Base-by-base conservation (phyloP, 2,113 vertebrate genomes). In the Notechis scutatus region DNA sequence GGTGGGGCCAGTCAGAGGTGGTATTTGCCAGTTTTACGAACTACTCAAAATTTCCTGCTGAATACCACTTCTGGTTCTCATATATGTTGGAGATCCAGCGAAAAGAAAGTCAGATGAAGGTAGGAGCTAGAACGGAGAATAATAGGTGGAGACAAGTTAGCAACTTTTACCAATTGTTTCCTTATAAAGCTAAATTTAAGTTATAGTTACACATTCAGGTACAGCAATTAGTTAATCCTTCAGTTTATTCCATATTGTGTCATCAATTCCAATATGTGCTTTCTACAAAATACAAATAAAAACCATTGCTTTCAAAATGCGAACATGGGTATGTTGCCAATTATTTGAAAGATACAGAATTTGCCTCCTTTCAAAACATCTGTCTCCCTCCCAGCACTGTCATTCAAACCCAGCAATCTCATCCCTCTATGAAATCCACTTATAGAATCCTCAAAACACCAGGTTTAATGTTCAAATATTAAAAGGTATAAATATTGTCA, bases 401-500 rank as follows among this genome's bases (percentile, higher is more conserved):
- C 87, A 92, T 81, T 92, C 61, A 92, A 89, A 89, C 9, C 21
- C 87, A 14, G 24, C 55, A 39, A 56, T 89, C 89, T 81, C 14
- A 89, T 92, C 92, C 87, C 87, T 85, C 50, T 81, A 89, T 45
- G 88, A 81, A 81, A 85, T 92, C 87, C 23, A 61, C 59, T 42
- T 89, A 89, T 81, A 56, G 61, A 85, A 89, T 92, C 89, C 50
- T 52, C 18, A 81, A 88, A 88, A 92, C 81, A 89, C 61, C 24
- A 47, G 81, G 21, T 26, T 89, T 92, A 89, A 89, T 57, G 92
- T 81, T 92, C 89, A 92, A 89, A 89, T 89, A 92, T 89, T 57
- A 81, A 56, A 91, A 94, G 50, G 86, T 91, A 74, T 88, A 91
- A 91, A 93, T 56, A 88, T 57, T 91, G 59, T 88, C 59, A 50